Evolutionary conservation across 2,797 vertebrate genomes (phyloP), one percentile per base, ranked within the genome.

Genomic region (Hylomyscus alleni): DNA sequence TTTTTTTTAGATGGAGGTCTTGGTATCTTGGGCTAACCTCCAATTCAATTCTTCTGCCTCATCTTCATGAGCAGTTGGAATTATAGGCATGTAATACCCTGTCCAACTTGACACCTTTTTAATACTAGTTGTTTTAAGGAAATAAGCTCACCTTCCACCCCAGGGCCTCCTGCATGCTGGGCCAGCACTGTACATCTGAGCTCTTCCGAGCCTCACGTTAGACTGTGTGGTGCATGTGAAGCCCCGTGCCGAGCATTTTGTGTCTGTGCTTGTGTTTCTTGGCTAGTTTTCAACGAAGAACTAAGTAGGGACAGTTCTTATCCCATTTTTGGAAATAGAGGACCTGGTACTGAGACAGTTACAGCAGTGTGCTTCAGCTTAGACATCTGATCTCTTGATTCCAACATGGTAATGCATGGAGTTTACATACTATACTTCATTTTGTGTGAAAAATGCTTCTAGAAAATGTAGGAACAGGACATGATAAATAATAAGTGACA

Each of bases 311-410:
- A 67, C 4, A 89, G 10, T 47, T 93, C 44, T 85, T 92, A 62
- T 34, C 7, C 10, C 56, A 0, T 87, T 95, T 95, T 95, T 90
- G 89, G 37, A 94, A 89, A 89, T 83, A 54, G 84, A 69, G 31
- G 56, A 73, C 91, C 56, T 80, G 40, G 37, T 47, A 31, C 58
- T 65, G 47, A 86, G 85, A 83, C 80, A 50, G n/a, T 82, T 89
- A 52, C 50, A 91, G 77, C 83, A 73, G 62, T 12, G 11, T 62
- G 50, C 44, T 95, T 95, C 10, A 47, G 44, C 76, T 80, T 31
- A 81, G 54, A 85, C 2, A 60, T 13, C 72, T 52, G 62, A 19
- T 78, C 26, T 95, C 14, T 91, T 50, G 37, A 87, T 85, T 54
- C 80, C 84, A 96, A 72, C 65, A 37, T 62, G n/a, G 44, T 67